phyloP scores from a whole-genome alignment of 1,140 invertebrate species.

The Popillia japonica region DNA sequence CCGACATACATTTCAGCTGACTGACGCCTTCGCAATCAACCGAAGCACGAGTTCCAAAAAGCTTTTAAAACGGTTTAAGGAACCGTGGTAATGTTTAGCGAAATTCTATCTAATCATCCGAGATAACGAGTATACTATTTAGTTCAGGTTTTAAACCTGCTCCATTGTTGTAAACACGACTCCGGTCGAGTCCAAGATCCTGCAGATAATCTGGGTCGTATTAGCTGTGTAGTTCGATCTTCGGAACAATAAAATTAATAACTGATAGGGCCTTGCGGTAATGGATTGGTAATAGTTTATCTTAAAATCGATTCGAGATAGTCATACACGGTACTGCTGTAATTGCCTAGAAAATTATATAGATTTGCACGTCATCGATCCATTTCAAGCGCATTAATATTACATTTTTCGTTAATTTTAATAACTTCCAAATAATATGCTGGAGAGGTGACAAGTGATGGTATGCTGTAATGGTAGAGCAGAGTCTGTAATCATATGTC shows the following conservation, averaged over 20 bases:
- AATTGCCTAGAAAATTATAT: slow-evolving; percentile 16
- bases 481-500: slow-evolving; percentile 5
- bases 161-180: slow-evolving; percentile 14
- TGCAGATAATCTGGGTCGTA: slow-evolving; percentile 23
- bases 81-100: slow-evolving; percentile 20
- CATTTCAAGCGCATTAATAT: not conserved
- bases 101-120: slow-evolving; percentile 28
- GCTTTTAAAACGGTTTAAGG: slow-evolving; percentile 23
- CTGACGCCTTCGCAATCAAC: slow-evolving; percentile 15
- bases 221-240: slow-evolving; percentile 21
- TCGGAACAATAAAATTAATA: slow-evolving; percentile 28
- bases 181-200: not conserved
- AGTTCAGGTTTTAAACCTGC: not conserved
- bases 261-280: slow-evolving; percentile 17
- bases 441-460: not conserved
- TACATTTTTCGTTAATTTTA: slow-evolving; percentile 24
- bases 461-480: not conserved
- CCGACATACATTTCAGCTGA: slow-evolving; percentile 8
- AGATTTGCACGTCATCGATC: slow-evolving; percentile 26
- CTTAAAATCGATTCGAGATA: slow-evolving; percentile 30
- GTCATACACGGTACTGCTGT: not conserved
- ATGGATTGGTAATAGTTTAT: slow-evolving; percentile 33
- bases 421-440: not conserved
- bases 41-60: slow-evolving; percentile 27
- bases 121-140: slow-evolving; percentile 33